Percentiles rank a stretch among this genome's conserved stretches.
phyloP scores from a whole-genome alignment of 2,888 invertebrate genomes.

The Lordiphosa andalusiaca region DNA sequence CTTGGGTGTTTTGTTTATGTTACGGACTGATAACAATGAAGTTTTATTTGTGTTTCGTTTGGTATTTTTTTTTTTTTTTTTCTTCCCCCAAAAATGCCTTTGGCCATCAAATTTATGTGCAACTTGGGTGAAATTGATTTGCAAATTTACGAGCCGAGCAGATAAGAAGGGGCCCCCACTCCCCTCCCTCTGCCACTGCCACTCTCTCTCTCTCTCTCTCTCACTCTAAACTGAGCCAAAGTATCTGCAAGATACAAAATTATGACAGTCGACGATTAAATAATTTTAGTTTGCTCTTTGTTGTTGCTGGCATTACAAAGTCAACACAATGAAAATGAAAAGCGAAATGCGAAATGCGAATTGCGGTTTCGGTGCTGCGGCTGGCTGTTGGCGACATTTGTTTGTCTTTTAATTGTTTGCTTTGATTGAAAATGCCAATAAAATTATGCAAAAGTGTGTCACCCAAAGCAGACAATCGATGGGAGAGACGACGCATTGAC shows the following conservation, averaged over 20 bases:
- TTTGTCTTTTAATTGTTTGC: constrained; percentile 41
- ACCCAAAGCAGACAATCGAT: constrained; percentile 21
- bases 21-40: neutral
- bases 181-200: neutral
- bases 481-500: neutral
- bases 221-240: constrained; percentile 9
- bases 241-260: constrained; percentile 13
- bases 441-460: constrained; percentile 41
- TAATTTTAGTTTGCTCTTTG: constrained; percentile 25
- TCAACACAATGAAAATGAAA: constrained; percentile 33
- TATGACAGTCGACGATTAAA: constrained; percentile 27
- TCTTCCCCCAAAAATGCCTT: constrained; percentile 18
- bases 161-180: constrained; percentile 1
- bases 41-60: constrained; percentile 5
- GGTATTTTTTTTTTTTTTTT: constrained; percentile 5
- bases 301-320: constrained; percentile 30
- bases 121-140: constrained; percentile 60
- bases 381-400: constrained; percentile 16
- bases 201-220: constrained; percentile 9
- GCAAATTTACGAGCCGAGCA: constrained; percentile 32
- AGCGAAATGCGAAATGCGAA: constrained; percentile 30
- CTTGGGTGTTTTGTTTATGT: constrained; percentile 1
- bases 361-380: neutral
- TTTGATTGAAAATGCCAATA: constrained; percentile 32
- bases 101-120: constrained; percentile 41